A percentile compares a stretch with the other conserved stretches of the same genome.
phyloP scores from a whole-genome alignment of 2,113 vertebrate species.

The Pungitius pungitius region DNA sequence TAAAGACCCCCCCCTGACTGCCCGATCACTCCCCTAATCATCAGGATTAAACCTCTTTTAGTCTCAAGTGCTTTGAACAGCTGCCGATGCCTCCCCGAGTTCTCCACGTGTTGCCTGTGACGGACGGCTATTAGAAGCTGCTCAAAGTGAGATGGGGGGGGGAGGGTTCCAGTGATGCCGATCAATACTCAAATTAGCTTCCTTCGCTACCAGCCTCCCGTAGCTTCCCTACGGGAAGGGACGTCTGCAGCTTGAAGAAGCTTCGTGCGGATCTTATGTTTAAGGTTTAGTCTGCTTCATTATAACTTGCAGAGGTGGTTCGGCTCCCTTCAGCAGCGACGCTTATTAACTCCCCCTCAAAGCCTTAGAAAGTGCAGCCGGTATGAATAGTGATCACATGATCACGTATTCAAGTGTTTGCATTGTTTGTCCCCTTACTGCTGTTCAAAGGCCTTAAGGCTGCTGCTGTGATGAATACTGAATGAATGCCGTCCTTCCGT shows the following conservation, averaged over 20 bases:
- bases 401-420: background rate
- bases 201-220: background rate
- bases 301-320: background rate
- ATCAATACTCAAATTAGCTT: slow-evolving; percentile 36
- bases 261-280: background rate
- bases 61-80: slow-evolving; percentile 39
- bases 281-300: background rate
- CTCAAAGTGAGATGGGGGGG: background rate
- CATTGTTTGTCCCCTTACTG: background rate
- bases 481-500: too few relatives aligned
- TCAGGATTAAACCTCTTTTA: slow-evolving; percentile 35
- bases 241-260: slow-evolving; percentile 6
- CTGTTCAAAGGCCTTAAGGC: background rate
- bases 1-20: slow-evolving; percentile 31
- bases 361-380: background rate
- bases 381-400: background rate
- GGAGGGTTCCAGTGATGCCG: background rate
- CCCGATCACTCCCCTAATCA: slow-evolving; percentile 52
- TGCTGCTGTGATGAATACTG: background rate
- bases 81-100: slow-evolving; percentile 7
- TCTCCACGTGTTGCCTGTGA: slow-evolving; percentile 1
- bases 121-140: background rate
- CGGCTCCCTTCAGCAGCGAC: background rate
- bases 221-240: slow-evolving; percentile 5
- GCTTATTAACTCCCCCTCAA: background rate